A percentile compares a stretch with the other conserved stretches of the same genome.
phyloP scores from a whole-genome alignment of 2,113 vertebrate species.

The Stomatorhinus ivindoensis region DNA sequence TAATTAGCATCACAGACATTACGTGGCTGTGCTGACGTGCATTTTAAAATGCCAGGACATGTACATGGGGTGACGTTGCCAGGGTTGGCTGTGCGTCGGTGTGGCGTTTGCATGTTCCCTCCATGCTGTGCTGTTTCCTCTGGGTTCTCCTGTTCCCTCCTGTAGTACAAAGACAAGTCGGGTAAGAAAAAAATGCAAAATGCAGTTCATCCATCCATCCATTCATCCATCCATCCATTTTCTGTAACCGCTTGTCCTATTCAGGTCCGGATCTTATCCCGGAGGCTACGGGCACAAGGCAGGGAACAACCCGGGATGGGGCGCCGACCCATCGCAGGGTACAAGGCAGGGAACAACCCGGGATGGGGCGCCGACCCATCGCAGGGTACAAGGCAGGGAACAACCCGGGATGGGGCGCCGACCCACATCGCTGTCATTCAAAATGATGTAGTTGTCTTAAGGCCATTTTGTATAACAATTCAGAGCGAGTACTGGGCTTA shows the following conservation, averaged over 20 bases:
- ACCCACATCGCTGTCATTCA: neutral
- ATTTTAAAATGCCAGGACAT: neutral
- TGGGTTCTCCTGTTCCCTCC: neutral
- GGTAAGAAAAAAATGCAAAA: neutral
- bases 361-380: too few species aligned
- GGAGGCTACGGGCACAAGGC: too few species aligned
- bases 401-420: too few species aligned
- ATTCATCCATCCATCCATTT: too few species aligned
- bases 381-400: too few species aligned
- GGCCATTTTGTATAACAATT: neutral
- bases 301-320: too few species aligned
- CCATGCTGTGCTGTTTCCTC: neutral
- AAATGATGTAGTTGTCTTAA: neutral
- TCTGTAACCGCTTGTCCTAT: too few species aligned
- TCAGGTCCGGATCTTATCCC: too few species aligned
- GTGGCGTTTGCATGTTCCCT: neutral
- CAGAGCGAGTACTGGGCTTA: neutral
- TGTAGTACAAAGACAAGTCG: neutral
- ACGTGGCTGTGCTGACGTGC: neutral
- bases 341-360: too few species aligned
- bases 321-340: too few species aligned
- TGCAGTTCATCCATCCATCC: too few species aligned
- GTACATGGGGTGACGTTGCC: neutral
- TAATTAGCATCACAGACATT: neutral
- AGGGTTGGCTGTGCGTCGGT: neutral